Conservation (phyloP, 2,797 vertebrate genomes). For the Apodemus agrarius region DNA sequence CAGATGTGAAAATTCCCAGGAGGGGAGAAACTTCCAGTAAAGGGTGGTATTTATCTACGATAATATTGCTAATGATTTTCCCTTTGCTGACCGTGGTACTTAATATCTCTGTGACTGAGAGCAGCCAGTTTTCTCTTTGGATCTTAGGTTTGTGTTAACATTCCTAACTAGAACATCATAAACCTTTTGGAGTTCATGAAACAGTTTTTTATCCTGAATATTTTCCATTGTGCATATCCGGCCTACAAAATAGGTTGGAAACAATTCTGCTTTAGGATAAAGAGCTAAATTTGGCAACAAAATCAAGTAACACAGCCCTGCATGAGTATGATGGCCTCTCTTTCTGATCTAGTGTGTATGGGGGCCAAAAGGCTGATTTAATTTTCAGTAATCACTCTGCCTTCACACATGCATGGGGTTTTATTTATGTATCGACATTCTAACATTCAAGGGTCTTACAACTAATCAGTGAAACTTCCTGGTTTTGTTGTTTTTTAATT, state of each 20-base stretch:
- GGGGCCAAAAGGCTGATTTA: constrained; percentile 72
- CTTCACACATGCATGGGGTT: constrained; percentile 71
- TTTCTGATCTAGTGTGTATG: constrained; percentile 81
- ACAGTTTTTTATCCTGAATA: constrained; percentile 80
- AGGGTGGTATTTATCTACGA: constrained; percentile 52
- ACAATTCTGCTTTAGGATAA: constrained; percentile 82
- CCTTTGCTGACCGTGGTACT: constrained; percentile 49
- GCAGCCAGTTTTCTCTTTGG: constrained; percentile 34
- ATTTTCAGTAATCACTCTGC: constrained; percentile 72
- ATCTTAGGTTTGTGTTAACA: constrained; percentile 54
- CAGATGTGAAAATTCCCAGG: constrained; percentile 61
- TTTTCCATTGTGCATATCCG: constrained; percentile 82
- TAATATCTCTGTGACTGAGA: constrained; percentile 45
- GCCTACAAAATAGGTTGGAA: constrained; percentile 78
- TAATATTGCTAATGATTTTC: constrained; percentile 31
- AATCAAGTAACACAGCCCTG: constrained; percentile 83
- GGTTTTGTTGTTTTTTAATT: not conserved
- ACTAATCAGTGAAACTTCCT: not conserved
- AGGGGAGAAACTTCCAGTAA: constrained; percentile 26
- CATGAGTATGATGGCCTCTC: constrained; percentile 82
- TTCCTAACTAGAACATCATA: constrained; percentile 67
- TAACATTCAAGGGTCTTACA: not conserved
- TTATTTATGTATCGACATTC: constrained; percentile 42
- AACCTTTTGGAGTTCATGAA: constrained; percentile 82
- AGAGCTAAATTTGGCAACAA: constrained; percentile 87